These are phyloP conservation scores for Oligia strigilis DNA, from an alignment of 2,888 invertebrate genomes.

Conservation along the genomic window DNA sequence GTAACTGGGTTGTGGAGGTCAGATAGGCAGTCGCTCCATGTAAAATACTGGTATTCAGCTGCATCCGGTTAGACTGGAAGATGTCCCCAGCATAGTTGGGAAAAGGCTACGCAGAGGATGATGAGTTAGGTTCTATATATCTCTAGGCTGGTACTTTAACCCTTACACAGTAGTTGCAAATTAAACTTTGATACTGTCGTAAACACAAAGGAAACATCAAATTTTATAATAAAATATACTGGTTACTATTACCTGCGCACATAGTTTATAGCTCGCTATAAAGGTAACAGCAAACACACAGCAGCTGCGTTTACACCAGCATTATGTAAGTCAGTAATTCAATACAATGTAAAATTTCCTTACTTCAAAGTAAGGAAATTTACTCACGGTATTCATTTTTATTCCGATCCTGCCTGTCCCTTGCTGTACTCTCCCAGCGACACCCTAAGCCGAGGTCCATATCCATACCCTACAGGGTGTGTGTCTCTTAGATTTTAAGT, in stretches of 20 bases:
- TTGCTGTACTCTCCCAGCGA: too few species aligned
- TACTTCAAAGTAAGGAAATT: background rate
- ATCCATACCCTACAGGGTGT: too few species aligned
- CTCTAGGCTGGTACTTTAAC: background rate
- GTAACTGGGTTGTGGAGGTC: too few species aligned
- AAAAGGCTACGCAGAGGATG: too few species aligned
- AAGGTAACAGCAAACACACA: conserved; percentile 16
- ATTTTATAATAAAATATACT: conserved; percentile 46
- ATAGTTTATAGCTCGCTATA: conserved; percentile 29
- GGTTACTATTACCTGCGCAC: conserved; percentile 31
- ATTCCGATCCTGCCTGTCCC: too few species aligned
- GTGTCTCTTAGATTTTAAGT: too few species aligned
- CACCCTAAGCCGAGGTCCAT: too few species aligned
- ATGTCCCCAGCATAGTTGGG: too few species aligned
- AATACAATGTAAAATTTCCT: conserved; percentile 8
- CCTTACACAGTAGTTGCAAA: conserved; percentile 41
- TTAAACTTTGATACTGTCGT: conserved; percentile 24
- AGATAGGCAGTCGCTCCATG: too few species aligned
- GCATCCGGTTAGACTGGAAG: too few species aligned
- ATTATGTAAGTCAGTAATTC: background rate
- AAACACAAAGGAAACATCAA: conserved; percentile 45
- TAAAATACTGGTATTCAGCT: too few species aligned
- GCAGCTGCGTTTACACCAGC: background rate
- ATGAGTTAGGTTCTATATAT: background rate
- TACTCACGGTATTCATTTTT: background rate